Percentiles rank a stretch among this genome's conserved stretches.
These are phyloP conservation scores for Panagrolaimus sp. DNA, from an alignment of 1,140 invertebrate genomes.

Conservation along the genomic window DNA sequence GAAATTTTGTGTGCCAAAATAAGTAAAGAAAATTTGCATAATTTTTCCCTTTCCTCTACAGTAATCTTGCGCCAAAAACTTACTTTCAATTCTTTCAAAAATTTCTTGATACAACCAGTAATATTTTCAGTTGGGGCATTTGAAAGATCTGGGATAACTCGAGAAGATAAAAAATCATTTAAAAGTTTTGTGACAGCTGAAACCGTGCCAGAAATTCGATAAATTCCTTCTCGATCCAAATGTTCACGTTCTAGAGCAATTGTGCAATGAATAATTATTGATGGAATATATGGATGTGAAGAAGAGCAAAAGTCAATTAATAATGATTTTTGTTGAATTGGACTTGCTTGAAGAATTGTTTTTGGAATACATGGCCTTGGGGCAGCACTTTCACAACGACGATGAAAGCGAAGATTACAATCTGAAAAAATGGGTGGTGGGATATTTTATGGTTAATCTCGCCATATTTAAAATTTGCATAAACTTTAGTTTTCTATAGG, in stretches of 20 bases:
- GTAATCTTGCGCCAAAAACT: no score
- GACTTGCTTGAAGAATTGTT: constrained; percentile 14
- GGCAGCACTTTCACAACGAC: constrained; percentile 21
- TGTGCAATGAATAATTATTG: constrained; percentile 83
- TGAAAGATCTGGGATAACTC: constrained; percentile 42
- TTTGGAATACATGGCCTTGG: constrained; percentile 42
- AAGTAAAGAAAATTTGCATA: no score
- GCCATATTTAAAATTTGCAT: background rate
- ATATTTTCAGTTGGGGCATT: constrained; percentile 72
- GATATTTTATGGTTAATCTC: background rate
- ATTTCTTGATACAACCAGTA: constrained; percentile 79
- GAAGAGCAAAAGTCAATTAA: constrained; percentile 63
- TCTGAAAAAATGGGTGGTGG: background rate
- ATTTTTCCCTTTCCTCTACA: no score
- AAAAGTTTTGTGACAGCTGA: constrained; percentile 40
- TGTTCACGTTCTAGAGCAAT: constrained; percentile 79
- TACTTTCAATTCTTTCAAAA: constrained; percentile 60
- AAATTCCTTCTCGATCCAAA: constrained; percentile 73
- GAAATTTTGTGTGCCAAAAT: no score
- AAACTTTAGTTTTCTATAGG: background rate
- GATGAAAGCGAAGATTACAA: constrained; percentile 36
- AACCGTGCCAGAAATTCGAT: constrained; percentile 79
- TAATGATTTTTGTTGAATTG: constrained; percentile 21
- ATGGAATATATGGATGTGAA: constrained; percentile 81
- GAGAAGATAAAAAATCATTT: constrained; percentile 20